These are phyloP conservation scores for Phalacrocorax aristotelis DNA, from an alignment of 2,113 vertebrate genomes.

Conservation along the genomic window DNA sequence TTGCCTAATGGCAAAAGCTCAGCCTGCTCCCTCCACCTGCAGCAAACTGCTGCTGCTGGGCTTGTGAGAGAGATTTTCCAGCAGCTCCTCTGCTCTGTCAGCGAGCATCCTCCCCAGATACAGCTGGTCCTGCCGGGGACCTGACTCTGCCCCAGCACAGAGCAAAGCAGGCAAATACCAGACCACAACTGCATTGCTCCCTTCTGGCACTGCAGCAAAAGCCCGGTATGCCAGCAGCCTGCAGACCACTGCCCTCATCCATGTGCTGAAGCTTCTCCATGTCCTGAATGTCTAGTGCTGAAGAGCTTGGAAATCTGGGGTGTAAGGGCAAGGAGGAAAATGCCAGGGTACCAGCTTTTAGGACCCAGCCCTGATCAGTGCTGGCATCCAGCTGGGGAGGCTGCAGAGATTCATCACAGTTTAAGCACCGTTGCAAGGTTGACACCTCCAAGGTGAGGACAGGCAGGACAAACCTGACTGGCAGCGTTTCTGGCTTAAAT, in stretches of 20 bases:
- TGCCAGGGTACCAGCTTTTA: neutral
- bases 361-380: neutral
- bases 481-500: neutral
- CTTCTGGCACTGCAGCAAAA: neutral
- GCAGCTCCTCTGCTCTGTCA: neutral
- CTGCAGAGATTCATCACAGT: neutral
- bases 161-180: neutral
- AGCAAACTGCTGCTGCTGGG: neutral
- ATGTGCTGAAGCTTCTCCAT: fast-evolving
- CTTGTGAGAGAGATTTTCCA: neutral
- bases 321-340: neutral
- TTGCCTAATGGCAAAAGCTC: neutral
- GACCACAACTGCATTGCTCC: neutral
- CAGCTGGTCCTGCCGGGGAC: neutral
- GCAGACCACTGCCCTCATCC: neutral
- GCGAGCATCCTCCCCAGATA: neutral
- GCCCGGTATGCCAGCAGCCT: fast-evolving
- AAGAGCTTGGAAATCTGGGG: neutral
- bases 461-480: constrained; percentile 16
- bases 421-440: neutral
- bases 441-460: constrained; percentile 22
- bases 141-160: fast-evolving
- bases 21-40: neutral
- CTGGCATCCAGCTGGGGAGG: neutral
- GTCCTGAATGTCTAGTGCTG: neutral